Conservation (phyloP, 2,888 invertebrate species). For the Erebia palarica region DNA sequence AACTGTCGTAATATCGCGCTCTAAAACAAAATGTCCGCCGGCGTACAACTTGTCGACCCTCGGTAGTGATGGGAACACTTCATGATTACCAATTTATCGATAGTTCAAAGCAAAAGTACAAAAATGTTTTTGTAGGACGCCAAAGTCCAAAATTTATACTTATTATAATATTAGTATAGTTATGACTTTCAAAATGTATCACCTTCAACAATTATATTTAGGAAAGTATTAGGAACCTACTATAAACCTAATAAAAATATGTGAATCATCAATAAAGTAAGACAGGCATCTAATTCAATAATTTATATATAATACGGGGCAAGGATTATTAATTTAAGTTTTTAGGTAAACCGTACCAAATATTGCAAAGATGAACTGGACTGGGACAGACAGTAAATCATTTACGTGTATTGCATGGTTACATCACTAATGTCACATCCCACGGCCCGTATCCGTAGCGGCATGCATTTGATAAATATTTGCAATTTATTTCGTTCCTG, state of each 20-base stretch:
- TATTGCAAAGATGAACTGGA: background rate
- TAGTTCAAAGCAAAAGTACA: background rate
- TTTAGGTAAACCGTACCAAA: background rate
- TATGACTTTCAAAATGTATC: too few species aligned
- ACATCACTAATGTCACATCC: conserved; percentile 43
- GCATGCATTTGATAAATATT: conserved; percentile 75
- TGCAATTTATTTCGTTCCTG: conserved; percentile 73
- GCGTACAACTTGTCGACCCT: conserved; percentile 56
- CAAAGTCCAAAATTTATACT: background rate
- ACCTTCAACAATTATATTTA: too few species aligned
- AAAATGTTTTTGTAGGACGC: background rate
- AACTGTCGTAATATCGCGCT: conserved; percentile 45
- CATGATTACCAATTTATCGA: conserved; percentile 4
- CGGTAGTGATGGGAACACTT: conserved; percentile 48
- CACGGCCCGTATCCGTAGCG: conserved; percentile 50
- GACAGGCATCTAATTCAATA: too few species aligned
- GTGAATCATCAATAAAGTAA: too few species aligned
- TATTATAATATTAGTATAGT: too few species aligned
- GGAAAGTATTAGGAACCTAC: too few species aligned
- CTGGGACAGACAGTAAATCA: background rate
- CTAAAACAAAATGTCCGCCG: conserved; percentile 67
- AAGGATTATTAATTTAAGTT: too few species aligned
- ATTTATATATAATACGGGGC: too few species aligned
- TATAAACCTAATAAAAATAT: too few species aligned
- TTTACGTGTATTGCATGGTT: background rate